These are phyloP conservation scores for Serrognathus titanus DNA, from an alignment of 2,888 invertebrate species.

Conservation along the genomic window DNA sequence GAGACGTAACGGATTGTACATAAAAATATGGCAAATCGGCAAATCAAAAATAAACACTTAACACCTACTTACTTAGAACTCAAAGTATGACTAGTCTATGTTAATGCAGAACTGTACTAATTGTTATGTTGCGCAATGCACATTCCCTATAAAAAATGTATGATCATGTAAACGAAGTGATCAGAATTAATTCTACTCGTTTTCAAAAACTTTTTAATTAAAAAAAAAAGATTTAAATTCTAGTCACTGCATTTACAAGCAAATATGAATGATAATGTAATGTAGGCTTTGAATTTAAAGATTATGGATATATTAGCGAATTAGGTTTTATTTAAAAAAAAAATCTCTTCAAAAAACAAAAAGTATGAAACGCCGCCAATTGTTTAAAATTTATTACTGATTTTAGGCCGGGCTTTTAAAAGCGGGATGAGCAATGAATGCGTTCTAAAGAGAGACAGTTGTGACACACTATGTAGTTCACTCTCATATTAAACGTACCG, in stretches of 20 bases:
- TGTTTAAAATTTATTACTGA: not conserved
- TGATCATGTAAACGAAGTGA: not conserved
- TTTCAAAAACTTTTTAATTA: not conserved
- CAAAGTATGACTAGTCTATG: constrained; percentile 38
- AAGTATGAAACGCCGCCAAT: too few species aligned
- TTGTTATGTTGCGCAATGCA: constrained; percentile 28
- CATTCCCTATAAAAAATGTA: constrained; percentile 15
- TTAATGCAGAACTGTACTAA: constrained; percentile 36
- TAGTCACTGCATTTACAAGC: not conserved
- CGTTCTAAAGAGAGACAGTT: not conserved
- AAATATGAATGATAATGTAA: not conserved
- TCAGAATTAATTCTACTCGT: not conserved
- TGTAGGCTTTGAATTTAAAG: not conserved
- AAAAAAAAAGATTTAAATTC: too few species aligned
- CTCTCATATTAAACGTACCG: not conserved
- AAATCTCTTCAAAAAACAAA: too few species aligned
- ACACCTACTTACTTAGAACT: constrained; percentile 41
- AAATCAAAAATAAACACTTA: constrained; percentile 35
- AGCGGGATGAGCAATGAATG: not conserved
- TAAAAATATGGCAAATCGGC: constrained; percentile 38
- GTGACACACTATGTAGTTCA: not conserved
- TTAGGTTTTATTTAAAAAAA: too few species aligned
- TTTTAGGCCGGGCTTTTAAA: too few species aligned
- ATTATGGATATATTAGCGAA: too few species aligned
- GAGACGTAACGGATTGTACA: not conserved